phyloP scores from a whole-genome alignment of 1,140 invertebrate genomes.

The Seison nebaliae region DNA sequence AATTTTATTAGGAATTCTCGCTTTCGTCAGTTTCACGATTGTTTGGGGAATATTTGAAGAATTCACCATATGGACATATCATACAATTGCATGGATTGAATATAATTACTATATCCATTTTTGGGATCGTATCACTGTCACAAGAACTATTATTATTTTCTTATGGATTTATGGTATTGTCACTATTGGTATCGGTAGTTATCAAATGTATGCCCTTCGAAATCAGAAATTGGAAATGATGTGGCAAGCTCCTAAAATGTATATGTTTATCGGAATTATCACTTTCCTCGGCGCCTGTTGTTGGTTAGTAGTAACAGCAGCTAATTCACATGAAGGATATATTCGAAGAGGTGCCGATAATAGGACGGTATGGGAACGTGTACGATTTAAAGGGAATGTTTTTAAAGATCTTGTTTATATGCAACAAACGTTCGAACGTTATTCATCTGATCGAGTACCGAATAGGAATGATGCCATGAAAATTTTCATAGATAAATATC shows the following conservation, averaged over 20 bases:
- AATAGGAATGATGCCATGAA: background rate
- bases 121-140: constrained; percentile 11
- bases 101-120: constrained; percentile 13
- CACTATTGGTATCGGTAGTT: background rate
- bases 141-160: constrained; percentile 4
- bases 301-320: constrained; percentile 10
- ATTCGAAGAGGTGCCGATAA: constrained; percentile 6
- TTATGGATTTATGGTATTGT: constrained; percentile 9
- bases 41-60: constrained; percentile 10
- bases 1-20: constrained; percentile 4
- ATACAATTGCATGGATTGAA: constrained; percentile 12
- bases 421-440: constrained; percentile 8
- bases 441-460: constrained; percentile 6
- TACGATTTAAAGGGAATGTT: constrained; percentile 12
- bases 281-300: constrained; percentile 7
- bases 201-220: constrained; percentile 10
- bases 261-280: constrained; percentile 4
- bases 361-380: constrained; percentile 8
- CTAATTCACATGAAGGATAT: constrained; percentile 11
- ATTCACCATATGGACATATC: constrained; percentile 9
- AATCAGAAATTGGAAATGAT: constrained; percentile 5
- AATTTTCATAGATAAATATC: background rate
- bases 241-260: constrained; percentile 1
- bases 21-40: constrained; percentile 2
- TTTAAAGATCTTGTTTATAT: constrained; percentile 12